Percentiles rank a stretch among this genome's conserved stretches.
phyloP scores from a whole-genome alignment of 1,140 invertebrate species.

The Alviniconcha marisindica region DNA sequence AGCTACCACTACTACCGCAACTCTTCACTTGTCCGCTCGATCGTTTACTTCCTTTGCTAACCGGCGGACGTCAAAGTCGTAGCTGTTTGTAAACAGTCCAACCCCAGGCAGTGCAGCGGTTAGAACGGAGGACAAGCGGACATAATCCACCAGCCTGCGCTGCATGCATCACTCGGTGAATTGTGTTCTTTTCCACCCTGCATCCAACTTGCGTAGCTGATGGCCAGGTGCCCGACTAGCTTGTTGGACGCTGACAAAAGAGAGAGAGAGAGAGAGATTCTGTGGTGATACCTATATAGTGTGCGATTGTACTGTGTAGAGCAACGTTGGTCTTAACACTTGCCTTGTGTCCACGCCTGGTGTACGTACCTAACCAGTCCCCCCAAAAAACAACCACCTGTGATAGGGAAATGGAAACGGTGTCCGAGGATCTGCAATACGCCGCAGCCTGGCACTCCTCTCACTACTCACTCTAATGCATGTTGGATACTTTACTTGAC shows the following conservation, averaged over 20 bases:
- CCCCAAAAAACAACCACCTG: not conserved
- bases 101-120: not conserved
- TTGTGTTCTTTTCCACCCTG: not conserved
- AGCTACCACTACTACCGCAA: not conserved
- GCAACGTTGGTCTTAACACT: not conserved
- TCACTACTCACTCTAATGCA: not conserved
- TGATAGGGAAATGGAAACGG: not conserved
- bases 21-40: not conserved
- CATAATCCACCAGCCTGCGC: not conserved
- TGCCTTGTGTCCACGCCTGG: conserved; percentile 3
- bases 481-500: not conserved
- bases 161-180: not conserved
- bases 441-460: not conserved
- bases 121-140: no score
- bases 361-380: not conserved
- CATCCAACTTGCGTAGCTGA: not conserved
- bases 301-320: not conserved
- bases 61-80: not conserved
- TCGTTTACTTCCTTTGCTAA: conserved; percentile 2
- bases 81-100: conserved; percentile 10
- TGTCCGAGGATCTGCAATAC: not conserved
- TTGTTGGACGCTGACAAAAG: no score
- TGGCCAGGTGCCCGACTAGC: no score
- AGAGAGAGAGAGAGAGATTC: not conserved
- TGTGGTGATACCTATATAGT: not conserved